Conservation (phyloP, 2,888 invertebrate genomes). For the Ligdia adustata region DNA sequence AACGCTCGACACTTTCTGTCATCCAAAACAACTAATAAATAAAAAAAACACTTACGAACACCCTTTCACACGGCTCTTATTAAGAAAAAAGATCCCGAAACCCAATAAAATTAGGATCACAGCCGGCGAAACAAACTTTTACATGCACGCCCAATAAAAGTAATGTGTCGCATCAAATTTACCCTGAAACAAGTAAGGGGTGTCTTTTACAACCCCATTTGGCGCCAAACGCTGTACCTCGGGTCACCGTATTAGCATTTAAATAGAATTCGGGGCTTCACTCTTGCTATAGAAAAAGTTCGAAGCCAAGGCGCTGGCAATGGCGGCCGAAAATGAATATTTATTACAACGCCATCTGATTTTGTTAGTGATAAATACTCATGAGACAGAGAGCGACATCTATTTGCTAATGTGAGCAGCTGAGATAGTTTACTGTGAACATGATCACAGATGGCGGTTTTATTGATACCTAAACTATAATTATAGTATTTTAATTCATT, state of each 20-base stretch:
- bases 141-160: conserved; percentile 40
- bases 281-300: conserved; percentile 26
- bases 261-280: conserved; percentile 48
- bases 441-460: conserved; percentile 32
- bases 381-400: conserved; percentile 29
- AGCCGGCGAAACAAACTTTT: conserved; percentile 29
- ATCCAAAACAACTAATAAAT: too few relatives aligned
- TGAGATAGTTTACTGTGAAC: conserved; percentile 11
- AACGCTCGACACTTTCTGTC: too few relatives aligned
- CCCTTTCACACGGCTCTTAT: conserved; percentile 18
- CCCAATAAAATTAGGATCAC: conserved; percentile 36
- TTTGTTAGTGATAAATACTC: conserved; percentile 19
- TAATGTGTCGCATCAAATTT: conserved; percentile 37
- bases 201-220: conserved; percentile 40
- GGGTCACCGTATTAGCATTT: conserved; percentile 59
- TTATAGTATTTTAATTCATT: too few relatives aligned
- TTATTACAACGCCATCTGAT: conserved; percentile 26
- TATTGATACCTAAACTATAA: too few relatives aligned
- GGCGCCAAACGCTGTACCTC: conserved; percentile 35
- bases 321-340: conserved; percentile 23
- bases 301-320: conserved; percentile 22
- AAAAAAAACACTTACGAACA: conserved; percentile 3
- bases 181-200: conserved; percentile 35
- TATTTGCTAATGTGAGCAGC: conserved; percentile 19
- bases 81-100: conserved; percentile 24